Evolutionary conservation across 2,797 vertebrate genomes (phyloP), one percentile per base, ranked within the genome.

Genomic region (Onychomys leucogaster): DNA sequence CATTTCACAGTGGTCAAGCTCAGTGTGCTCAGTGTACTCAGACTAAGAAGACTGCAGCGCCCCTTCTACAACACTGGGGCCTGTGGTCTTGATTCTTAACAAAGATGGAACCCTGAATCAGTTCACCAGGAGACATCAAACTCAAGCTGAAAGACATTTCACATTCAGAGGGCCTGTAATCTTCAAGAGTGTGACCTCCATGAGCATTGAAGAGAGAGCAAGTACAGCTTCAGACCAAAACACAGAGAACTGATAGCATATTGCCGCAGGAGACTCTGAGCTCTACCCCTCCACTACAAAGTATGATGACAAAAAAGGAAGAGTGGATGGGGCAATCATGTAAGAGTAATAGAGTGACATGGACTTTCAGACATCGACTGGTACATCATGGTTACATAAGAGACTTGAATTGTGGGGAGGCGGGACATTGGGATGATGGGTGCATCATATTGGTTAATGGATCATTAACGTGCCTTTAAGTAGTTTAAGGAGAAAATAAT

Each of bases 291-390:
- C 19, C 32, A 17, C 27, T 14, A 0, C 0, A 11, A 55, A 46
- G 16, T 55, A 12, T 23, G 1, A 37, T 0, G 0, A 41, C 8
- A 19, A 23, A 29, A 55, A 9, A 55, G n/a, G 34, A 25, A 14
- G 10, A 82, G 8, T 0, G 5, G 13, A 12, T 0, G 32, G 57
- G 37, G 5, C 8, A 8, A 7, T 81, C 46, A 21, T 10, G 25
- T 0, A 3, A 41, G 59, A 86, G 61, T 5, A 19, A 46, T 1
- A 10, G 0, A 16, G 19, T 32, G 0, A 2, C 0, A 34, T 0
- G 52, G 6, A 73, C 7, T 4, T 55, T 75, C n/a, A 0, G 1
- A 21, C 6, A 1, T 14, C 4, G 23, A 34, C 6, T 8, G 29
- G 0, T 32, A 5, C 3, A 0, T 13, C 7, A 2, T 0, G 11